These are phyloP conservation scores for Trichonephila inaurata DNA, from an alignment of 1,140 invertebrate species.

Conservation along the genomic window DNA sequence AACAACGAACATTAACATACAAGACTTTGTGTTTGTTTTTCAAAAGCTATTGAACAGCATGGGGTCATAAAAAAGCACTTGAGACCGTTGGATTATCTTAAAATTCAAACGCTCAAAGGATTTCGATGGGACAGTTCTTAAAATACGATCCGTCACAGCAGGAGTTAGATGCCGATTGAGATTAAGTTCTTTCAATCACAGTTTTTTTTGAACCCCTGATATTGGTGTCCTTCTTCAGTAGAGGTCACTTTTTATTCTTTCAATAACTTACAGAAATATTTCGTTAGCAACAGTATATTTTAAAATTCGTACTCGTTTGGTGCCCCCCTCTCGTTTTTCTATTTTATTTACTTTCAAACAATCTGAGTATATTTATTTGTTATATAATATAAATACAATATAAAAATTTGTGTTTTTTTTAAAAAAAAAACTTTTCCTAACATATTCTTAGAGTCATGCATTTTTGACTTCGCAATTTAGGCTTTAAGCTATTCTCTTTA, in stretches of 20 bases:
- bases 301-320: no score
- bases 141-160: background rate
- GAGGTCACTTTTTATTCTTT: background rate
- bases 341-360: no score
- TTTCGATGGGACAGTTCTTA: background rate
- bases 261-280: no score
- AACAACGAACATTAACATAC: background rate
- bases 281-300: no score
- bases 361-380: no score
- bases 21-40: background rate
- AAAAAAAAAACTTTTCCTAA: no score
- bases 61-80: background rate
- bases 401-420: no score
- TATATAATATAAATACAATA: no score
- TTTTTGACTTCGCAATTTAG: no score
- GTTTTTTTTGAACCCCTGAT: background rate
- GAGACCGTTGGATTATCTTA: background rate
- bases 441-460: no score
- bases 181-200: background rate
- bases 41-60: background rate
- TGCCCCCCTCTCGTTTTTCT: no score
- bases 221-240: background rate
- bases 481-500: no score
- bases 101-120: background rate
- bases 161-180: background rate